Evolutionary conservation across 2,888 invertebrate genomes (phyloP).

Genomic region (Ptychoptera contaminata): DNA sequence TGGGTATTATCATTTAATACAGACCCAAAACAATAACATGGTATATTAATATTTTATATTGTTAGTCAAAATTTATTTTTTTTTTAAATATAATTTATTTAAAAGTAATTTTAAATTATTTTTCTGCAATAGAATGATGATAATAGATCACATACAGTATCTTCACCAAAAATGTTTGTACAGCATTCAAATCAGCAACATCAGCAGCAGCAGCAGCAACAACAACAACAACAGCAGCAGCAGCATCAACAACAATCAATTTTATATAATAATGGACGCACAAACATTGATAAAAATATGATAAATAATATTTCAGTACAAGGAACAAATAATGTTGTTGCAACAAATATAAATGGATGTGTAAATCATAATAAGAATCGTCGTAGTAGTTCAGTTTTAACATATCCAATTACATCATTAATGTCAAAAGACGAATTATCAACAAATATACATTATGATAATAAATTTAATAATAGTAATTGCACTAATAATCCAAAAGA

Average conservation of each 20-base stretch:
- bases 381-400: neutral
- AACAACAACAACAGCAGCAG: neutral
- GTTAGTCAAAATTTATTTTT: no score
- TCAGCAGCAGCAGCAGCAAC: neutral
- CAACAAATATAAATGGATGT: neutral
- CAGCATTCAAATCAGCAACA: neutral
- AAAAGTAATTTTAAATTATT: no score
- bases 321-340: constrained; percentile 1
- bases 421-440: constrained; percentile 1
- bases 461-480: neutral
- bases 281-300: neutral
- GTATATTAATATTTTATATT: no score
- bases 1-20: no score
- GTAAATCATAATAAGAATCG: constrained; percentile 3
- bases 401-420: neutral
- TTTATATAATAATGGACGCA: neutral
- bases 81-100: no score
- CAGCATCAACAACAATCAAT: neutral
- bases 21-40: no score
- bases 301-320: neutral
- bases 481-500: neutral
- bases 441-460: constrained; percentile 3
- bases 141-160: neutral
- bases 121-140: no score
- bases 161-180: neutral